A percentile compares a stretch with the other conserved stretches of the same genome.
These are phyloP conservation scores for Parazoanthus swiftii DNA, from an alignment of 92 coral and sea anemone species.

Conservation along the genomic window DNA sequence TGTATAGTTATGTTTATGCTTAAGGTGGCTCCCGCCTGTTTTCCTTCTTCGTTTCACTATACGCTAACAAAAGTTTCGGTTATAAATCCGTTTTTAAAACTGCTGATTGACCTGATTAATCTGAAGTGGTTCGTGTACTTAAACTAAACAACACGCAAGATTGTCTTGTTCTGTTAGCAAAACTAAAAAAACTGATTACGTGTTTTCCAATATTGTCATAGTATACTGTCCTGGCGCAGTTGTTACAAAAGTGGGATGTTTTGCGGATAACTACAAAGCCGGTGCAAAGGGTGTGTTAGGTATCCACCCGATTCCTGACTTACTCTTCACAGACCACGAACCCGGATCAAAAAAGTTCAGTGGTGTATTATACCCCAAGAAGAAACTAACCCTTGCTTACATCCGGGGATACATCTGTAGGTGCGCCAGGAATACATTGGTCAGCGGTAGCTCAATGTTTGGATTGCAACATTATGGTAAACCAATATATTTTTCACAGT, in stretches of 20 bases:
- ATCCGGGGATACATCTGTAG: conserved; percentile 35
- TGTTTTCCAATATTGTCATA: not conserved
- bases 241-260: conserved; percentile 35
- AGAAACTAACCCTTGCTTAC: conserved; percentile 13
- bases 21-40: too few species aligned
- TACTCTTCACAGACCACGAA: conserved; percentile 24
- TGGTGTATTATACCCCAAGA: conserved; percentile 24
- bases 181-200: too few species aligned
- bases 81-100: too few species aligned
- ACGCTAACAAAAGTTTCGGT: too few species aligned
- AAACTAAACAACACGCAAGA: too few species aligned
- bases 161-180: not conserved
- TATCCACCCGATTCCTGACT: conserved; percentile 15
- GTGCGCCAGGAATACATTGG: conserved; percentile 12
- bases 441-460: conserved; percentile 13
- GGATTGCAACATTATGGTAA: conserved; percentile 41
- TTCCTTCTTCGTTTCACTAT: too few species aligned
- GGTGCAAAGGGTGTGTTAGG: conserved; percentile 5
- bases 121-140: not conserved
- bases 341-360: conserved; percentile 21
- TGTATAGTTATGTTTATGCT: too few species aligned
- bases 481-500: not conserved
- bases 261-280: conserved; percentile 21
- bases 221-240: conserved; percentile 14
- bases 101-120: too few species aligned